phyloP scores from a whole-genome alignment of 2,888 invertebrate genomes.

The Eretmocerus hayati region DNA sequence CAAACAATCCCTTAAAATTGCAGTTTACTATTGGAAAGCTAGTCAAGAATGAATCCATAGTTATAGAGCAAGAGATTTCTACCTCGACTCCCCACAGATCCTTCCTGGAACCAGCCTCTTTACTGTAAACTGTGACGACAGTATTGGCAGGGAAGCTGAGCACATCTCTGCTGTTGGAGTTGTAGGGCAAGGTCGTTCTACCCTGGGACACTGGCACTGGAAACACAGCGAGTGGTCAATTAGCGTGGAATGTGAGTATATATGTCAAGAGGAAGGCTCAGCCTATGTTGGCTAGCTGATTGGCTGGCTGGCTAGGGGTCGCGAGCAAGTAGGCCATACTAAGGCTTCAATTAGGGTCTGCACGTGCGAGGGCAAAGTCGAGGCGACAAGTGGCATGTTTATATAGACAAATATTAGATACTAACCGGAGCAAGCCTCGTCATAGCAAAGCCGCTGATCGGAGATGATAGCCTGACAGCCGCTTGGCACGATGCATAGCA shows the following conservation, averaged over 20 bases:
- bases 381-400: constrained; percentile 32
- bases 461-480: constrained; percentile 45
- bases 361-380: not conserved
- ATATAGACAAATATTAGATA: constrained; percentile 20
- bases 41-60: not conserved
- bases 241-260: too few relatives aligned
- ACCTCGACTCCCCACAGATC: constrained; percentile 63
- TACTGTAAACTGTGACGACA: constrained; percentile 60
- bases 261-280: too few relatives aligned
- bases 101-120: constrained; percentile 57
- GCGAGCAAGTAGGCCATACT: too few relatives aligned
- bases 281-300: too few relatives aligned
- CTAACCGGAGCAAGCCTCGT: constrained; percentile 66
- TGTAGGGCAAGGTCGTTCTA: constrained; percentile 54
- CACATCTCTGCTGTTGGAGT: constrained; percentile 51
- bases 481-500: constrained; percentile 3
- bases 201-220: constrained; percentile 60
- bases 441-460: constrained; percentile 64
- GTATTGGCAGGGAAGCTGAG: constrained; percentile 57
- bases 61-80: constrained; percentile 10
- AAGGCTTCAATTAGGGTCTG: not conserved
- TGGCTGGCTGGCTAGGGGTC: too few relatives aligned
- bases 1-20: too few relatives aligned
- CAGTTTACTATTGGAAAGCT: not conserved
- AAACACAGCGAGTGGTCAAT: too few relatives aligned